Percentiles rank a stretch among this genome's conserved stretches.
Evolutionary conservation across 2,888 invertebrate genomes (phyloP).

Genomic region (Lottia gigantea): DNA sequence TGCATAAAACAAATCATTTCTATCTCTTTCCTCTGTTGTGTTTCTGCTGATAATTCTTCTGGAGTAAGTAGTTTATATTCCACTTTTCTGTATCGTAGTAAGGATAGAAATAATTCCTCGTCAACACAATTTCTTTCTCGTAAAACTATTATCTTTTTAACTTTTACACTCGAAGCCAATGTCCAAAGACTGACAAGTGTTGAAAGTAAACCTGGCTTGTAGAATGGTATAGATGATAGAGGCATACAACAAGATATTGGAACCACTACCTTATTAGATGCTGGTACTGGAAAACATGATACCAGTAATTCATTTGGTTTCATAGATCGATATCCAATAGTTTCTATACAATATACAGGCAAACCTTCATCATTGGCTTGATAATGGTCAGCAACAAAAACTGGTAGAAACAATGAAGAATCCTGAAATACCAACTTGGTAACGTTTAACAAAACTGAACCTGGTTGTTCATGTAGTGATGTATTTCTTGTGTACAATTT

Average conservation of each 20-base stretch:
- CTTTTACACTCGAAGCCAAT: background rate
- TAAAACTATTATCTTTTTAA: background rate
- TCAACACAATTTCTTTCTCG: background rate
- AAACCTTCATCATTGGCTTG: too few species aligned
- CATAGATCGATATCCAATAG: background rate
- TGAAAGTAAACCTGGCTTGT: background rate
- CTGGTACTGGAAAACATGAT: background rate
- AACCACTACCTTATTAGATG: background rate
- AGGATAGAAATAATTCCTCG: background rate
- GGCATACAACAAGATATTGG: background rate
- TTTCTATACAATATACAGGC: too few species aligned
- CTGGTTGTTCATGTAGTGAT: too few species aligned
- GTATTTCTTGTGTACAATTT: too few species aligned
- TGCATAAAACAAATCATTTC: background rate
- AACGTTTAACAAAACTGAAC: too few species aligned
- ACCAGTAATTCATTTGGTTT: background rate
- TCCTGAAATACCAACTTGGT: too few species aligned
- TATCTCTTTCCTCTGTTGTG: background rate
- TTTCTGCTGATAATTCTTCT: background rate
- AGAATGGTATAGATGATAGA: background rate
- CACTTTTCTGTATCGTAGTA: background rate
- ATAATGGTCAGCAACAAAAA: too few species aligned
- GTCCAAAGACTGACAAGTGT: background rate
- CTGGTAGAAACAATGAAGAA: too few species aligned
- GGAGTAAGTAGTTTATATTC: background rate